Evolutionary conservation across 2,888 invertebrate genomes (phyloP).

Genomic region (Lacanobia oleracea): DNA sequence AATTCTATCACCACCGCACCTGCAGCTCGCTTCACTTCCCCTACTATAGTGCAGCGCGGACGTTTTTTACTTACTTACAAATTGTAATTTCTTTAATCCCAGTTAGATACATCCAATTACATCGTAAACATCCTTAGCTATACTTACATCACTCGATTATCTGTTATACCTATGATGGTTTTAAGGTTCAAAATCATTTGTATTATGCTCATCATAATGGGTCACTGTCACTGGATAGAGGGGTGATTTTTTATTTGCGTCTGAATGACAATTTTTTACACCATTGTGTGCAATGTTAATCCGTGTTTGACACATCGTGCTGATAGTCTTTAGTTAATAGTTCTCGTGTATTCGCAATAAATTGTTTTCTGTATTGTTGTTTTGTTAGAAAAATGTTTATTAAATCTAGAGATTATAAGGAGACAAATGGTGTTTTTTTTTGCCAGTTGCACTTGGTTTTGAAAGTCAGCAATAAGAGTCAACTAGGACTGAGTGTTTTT

Average conservation of each 20-base stretch:
- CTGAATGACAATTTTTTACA: conserved; percentile 87
- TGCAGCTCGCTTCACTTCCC: conserved; percentile 82
- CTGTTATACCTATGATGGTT: conserved; percentile 2
- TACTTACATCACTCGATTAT: conserved; percentile 41
- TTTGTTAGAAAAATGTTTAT: conserved; percentile 64
- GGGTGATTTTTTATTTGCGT: conserved; percentile 81
- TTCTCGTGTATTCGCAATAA: conserved; percentile 74
- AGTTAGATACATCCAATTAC: conserved; percentile 89
- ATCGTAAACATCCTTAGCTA: conserved; percentile 78
- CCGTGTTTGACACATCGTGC: conserved; percentile 87
- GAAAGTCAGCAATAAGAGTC: conserved; percentile 11
- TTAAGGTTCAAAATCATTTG: conserved; percentile 67
- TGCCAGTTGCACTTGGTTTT: conserved; percentile 7
- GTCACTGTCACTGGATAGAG: conserved; percentile 69
- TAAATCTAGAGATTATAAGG: conserved; percentile 58
- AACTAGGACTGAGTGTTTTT: conserved; percentile 1
- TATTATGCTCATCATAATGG: conserved; percentile 55
- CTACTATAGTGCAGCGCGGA: conserved; percentile 69
- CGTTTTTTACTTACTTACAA: conserved; percentile 88
- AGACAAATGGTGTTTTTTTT: conserved; percentile 28
- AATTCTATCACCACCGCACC: conserved; percentile 81
- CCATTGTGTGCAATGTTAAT: conserved; percentile 86
- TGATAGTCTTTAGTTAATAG: conserved; percentile 86
- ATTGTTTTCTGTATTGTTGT: conserved; percentile 78
- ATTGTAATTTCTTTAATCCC: conserved; percentile 90